Evolutionary conservation across 1,140 invertebrate genomes (phyloP).

Genomic region (Bursaphelenchus mucronatus): DNA sequence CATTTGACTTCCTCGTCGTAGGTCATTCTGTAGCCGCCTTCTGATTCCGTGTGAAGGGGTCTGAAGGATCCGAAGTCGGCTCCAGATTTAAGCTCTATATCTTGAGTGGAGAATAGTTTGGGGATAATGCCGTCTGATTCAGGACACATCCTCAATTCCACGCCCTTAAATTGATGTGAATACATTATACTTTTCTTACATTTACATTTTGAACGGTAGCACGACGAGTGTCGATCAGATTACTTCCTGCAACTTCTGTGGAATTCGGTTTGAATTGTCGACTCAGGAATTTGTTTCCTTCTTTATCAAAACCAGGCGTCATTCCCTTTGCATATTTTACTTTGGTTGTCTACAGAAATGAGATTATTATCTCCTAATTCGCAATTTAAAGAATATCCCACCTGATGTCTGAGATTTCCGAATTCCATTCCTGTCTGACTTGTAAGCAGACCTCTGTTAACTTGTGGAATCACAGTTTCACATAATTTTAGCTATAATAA

Average conservation of each 20-base stretch:
- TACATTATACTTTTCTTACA: conserved; percentile 14
- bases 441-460: conserved; percentile 27
- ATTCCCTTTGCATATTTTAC: conserved; percentile 33
- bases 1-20: conserved; percentile 35
- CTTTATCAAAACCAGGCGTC: conserved; percentile 17
- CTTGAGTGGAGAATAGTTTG: conserved; percentile 34
- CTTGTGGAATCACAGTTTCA: conserved; percentile 36
- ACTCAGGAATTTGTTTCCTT: conserved; percentile 36
- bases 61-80: conserved; percentile 47
- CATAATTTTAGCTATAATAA: conserved; percentile 25
- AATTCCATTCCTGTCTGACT: conserved; percentile 27
- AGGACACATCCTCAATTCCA: conserved; percentile 26
- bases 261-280: conserved; percentile 42
- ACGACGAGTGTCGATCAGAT: conserved; percentile 39
- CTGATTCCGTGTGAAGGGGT: conserved; percentile 30
- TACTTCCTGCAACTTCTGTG: conserved; percentile 30
- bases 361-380: conserved; percentile 4
- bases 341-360: conserved; percentile 36
- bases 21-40: conserved; percentile 36
- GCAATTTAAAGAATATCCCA: neutral
- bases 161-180: conserved; percentile 14
- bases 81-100: conserved; percentile 25
- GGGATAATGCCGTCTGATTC: conserved; percentile 43
- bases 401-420: conserved; percentile 28
- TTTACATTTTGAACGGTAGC: conserved; percentile 28